Evolutionary conservation across 2,888 invertebrate species (phyloP).

Genomic region (Eremobia ochroleuca): DNA sequence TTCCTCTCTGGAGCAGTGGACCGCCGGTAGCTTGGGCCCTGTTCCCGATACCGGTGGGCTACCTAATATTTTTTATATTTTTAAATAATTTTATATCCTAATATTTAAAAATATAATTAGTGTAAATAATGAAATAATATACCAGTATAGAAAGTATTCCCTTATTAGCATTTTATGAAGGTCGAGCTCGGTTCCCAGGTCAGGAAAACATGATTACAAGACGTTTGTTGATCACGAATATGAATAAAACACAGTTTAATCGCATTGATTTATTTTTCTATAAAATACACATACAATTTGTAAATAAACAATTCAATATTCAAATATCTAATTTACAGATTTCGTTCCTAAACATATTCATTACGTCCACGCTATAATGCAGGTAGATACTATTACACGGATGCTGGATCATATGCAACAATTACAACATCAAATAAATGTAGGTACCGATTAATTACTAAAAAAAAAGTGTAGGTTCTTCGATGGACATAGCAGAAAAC

Average conservation of each 20-base stretch:
- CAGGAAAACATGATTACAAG: neutral
- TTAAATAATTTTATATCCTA: no score
- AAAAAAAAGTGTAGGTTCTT: slow-evolving; percentile 40
- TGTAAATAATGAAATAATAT: no score
- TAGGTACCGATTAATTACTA: slow-evolving; percentile 33
- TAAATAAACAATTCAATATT: slow-evolving; percentile 91
- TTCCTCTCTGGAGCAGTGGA: no score
- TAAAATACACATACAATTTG: slow-evolving; percentile 91
- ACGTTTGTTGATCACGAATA: neutral
- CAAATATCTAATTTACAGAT: slow-evolving; percentile 87
- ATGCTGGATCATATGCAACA: slow-evolving; percentile 58
- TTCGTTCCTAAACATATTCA: slow-evolving; percentile 81
- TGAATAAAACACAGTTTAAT: slow-evolving; percentile 60
- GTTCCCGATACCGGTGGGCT: no score
- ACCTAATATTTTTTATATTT: no score
- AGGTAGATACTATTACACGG: slow-evolving; percentile 58
- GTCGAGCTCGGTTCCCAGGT: neutral
- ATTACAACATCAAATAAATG: slow-evolving; percentile 65
- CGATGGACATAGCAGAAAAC: slow-evolving; percentile 60
- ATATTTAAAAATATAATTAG: no score
- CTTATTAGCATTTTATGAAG: no score
- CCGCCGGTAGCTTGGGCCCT: no score
- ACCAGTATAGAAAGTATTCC: neutral
- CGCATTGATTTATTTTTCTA: slow-evolving; percentile 88
- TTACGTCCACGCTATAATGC: slow-evolving; percentile 76